A percentile compares a stretch with the other conserved stretches of the same genome.
Conservation (phyloP, 2,888 invertebrate species). For the Metopia argyrocephala region DNA sequence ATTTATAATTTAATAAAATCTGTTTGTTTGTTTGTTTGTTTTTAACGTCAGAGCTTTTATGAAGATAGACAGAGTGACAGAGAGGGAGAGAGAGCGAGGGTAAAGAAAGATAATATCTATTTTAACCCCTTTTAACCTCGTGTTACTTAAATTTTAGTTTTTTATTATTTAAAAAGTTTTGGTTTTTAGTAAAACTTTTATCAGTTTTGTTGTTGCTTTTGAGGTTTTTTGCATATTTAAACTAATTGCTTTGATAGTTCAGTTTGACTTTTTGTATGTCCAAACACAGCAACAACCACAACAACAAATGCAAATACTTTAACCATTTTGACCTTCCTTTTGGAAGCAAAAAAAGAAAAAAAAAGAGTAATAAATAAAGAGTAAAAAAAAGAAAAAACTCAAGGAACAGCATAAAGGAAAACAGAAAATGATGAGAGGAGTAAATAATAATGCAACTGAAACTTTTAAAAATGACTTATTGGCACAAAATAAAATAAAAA, state of each 20-base stretch:
- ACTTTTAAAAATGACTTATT: conserved; percentile 26
- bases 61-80: too few relatives aligned
- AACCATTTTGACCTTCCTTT: conserved; percentile 42
- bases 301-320: conserved; percentile 15
- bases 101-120: conserved; percentile 19
- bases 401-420: conserved; percentile 7
- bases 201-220: conserved; percentile 24
- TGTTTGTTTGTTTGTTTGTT: too few relatives aligned
- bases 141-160: too few relatives aligned
- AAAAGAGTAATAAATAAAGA: neutral
- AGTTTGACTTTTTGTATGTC: conserved; percentile 49
- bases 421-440: too few relatives aligned
- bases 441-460: conserved; percentile 17
- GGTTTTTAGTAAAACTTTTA: conserved; percentile 41
- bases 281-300: neutral
- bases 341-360: conserved; percentile 25
- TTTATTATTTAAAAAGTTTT: conserved; percentile 25
- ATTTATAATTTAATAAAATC: too few relatives aligned
- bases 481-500: neutral
- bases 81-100: too few relatives aligned
- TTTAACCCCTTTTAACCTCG: conserved; percentile 51
- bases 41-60: too few relatives aligned
- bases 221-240: conserved; percentile 52
- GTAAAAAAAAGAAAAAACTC: conserved; percentile 7
- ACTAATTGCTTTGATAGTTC: conserved; percentile 47